A percentile compares a stretch with the other conserved stretches of the same genome.
These are phyloP conservation scores for Ischnura elegans DNA, from an alignment of 2,888 invertebrate species.

Conservation along the genomic window DNA sequence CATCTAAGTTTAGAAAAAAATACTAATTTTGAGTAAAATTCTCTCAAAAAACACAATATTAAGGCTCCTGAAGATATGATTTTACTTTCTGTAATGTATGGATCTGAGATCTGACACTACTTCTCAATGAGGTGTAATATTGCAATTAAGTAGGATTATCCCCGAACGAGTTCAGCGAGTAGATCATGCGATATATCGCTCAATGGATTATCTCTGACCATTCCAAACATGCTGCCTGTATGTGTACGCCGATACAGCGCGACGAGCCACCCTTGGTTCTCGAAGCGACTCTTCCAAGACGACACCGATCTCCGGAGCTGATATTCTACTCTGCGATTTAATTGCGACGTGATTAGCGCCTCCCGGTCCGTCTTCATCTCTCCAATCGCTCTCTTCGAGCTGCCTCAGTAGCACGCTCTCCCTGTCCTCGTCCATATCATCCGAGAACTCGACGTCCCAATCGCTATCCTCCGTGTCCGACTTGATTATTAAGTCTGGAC, in stretches of 20 bases:
- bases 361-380: background rate
- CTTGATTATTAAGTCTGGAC: background rate
- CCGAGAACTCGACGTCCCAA: background rate
- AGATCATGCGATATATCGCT: too few relatives aligned
- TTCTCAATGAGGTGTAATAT: too few relatives aligned
- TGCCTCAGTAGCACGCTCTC: background rate
- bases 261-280: background rate
- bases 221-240: background rate
- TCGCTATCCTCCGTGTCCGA: background rate
- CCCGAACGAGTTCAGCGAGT: too few relatives aligned
- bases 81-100: too few relatives aligned
- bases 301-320: background rate
- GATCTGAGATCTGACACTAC: too few relatives aligned
- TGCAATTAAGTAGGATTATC: too few relatives aligned
- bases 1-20: too few relatives aligned
- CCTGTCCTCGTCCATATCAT: background rate
- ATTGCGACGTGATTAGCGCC: background rate
- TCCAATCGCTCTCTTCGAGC: background rate
- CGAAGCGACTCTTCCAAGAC: background rate
- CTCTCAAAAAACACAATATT: too few relatives aligned
- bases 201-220: background rate
- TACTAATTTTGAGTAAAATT: too few relatives aligned
- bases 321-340: background rate
- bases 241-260: background rate
- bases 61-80: too few relatives aligned